Evolutionary conservation across 2,113 vertebrate genomes (phyloP), one percentile per base, ranked within the genome.

Genomic region (Furnarius figulus): DNA sequence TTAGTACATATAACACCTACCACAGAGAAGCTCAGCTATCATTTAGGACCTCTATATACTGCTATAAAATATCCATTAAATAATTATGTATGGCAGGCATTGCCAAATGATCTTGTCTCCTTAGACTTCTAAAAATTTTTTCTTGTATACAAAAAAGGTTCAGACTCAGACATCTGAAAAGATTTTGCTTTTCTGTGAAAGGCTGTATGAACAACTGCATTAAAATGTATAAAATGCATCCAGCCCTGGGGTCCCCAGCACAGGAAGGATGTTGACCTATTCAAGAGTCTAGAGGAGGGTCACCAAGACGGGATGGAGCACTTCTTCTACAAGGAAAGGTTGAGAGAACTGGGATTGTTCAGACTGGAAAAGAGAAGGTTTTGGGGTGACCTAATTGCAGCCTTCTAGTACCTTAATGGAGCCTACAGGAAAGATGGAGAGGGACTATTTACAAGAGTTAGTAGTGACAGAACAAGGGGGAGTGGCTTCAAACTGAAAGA

Each of bases 1-100:
- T 73, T 76, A 44, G 49, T 37, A 22, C 12, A 4, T 80, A 44
- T 85, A 96, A 62, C 47, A 67, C 63, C 79, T 72, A 90, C 71
- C 39, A 74, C 71, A 66, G 94, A 83, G 87, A 91, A 93, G 35
- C 75, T 91, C 79, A 52, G 87, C 50, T 90, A 70, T 62, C 59
- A 78, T 92, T 94, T 68, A 73, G 44, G 65, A 61, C n/a, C 67
- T 88, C 33, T 44, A 49, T 33, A 30, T 52, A 33, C 67, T 80
- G 27, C 75, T 72, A 47, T 80, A 88, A 95, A 89, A 95, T 82
- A 90, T 31, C 85, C 35, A 55, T 90, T 85, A 90, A 83, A 95
- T 79, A 83, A 90, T 90, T 77, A 66, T 6, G 4, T 89, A 83
- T 86, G 75, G 53, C 53, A 85, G 59, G 19, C 25, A 33, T 78